Conservation (phyloP, 2,888 invertebrate species). For the Leucania comma region DNA sequence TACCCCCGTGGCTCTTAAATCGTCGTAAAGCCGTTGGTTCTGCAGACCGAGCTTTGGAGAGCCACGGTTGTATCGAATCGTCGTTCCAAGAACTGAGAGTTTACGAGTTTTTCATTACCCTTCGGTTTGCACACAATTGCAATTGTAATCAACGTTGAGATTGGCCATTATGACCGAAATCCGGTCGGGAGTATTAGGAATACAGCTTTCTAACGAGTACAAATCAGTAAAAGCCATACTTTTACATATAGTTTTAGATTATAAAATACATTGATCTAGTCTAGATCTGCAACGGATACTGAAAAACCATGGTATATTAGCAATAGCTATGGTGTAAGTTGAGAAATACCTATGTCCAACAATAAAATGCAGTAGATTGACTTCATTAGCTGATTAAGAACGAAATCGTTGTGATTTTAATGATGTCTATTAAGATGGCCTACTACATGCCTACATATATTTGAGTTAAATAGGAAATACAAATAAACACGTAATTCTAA, state of each 20-base stretch:
- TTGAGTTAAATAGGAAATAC: conserved; percentile 14
- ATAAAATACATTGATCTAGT: background rate
- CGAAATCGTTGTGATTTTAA: conserved; percentile 31
- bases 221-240: too few relatives aligned
- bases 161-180: too few relatives aligned
- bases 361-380: conserved; percentile 21
- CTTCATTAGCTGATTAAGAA: conserved; percentile 7
- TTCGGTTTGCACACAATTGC: too few relatives aligned
- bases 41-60: too few relatives aligned
- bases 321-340: conserved; percentile 32
- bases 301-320: background rate
- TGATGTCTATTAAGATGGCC: conserved; percentile 26
- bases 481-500: conserved; percentile 30
- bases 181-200: too few relatives aligned
- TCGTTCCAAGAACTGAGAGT: too few relatives aligned
- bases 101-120: too few relatives aligned
- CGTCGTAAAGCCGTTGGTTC: too few relatives aligned
- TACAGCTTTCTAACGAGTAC: too few relatives aligned
- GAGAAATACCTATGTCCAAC: background rate
- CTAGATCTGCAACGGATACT: background rate
- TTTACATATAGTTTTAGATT: background rate
- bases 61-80: too few relatives aligned
- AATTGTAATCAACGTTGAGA: too few relatives aligned
- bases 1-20: too few relatives aligned
- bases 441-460: conserved; percentile 17